A percentile compares a stretch with the other conserved stretches of the same genome.
Conservation (phyloP, 2,113 vertebrate species). For the Mobula birostris region DNA sequence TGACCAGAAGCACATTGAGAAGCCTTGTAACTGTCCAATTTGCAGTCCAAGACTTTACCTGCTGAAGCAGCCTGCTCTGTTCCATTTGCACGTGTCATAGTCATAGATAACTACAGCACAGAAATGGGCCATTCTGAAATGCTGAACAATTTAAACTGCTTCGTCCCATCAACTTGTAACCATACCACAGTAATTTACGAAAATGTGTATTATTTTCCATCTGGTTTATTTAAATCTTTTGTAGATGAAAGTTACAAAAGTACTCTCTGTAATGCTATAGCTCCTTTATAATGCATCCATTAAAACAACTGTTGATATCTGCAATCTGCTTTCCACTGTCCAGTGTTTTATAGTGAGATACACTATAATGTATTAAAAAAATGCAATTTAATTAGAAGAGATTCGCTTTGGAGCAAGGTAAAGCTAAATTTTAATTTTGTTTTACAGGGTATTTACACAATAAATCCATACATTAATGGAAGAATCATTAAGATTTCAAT, state of each 20-base stretch:
- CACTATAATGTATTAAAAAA: neutral
- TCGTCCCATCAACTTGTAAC: no score
- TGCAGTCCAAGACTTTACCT: no score
- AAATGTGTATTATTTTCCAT: neutral
- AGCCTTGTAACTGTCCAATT: neutral
- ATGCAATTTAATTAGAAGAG: neutral
- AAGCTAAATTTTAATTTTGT: constrained; percentile 34
- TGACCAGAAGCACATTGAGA: neutral
- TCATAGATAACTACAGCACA: no score
- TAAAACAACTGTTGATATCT: neutral
- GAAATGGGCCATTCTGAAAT: no score
- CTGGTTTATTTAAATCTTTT: neutral
- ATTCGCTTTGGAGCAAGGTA: no score
- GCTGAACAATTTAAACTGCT: no score
- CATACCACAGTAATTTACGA: no score
- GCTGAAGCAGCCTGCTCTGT: neutral
- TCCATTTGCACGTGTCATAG: neutral
- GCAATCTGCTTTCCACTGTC: neutral
- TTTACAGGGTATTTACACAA: constrained; percentile 83
- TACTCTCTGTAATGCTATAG: neutral
- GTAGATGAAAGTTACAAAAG: neutral
- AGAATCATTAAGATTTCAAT: constrained; percentile 75
- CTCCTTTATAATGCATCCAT: neutral
- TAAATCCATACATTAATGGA: constrained; percentile 87
- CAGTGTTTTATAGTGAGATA: neutral